Conservation (phyloP, 2,113 vertebrate species). For the Suricata suricatta region DNA sequence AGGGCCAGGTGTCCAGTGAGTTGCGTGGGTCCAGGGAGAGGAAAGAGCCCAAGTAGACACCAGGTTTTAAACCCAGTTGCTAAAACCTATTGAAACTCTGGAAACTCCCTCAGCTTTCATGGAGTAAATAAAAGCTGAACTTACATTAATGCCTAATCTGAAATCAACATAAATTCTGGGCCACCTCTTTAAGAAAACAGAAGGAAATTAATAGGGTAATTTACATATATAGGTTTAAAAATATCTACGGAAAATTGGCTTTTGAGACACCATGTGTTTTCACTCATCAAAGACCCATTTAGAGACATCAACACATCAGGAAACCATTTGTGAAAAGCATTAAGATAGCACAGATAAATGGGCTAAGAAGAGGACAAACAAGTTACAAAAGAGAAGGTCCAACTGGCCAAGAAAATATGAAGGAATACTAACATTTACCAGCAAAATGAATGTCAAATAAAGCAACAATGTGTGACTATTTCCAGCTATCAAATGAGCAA, state of each 20-base stretch:
- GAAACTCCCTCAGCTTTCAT: background rate
- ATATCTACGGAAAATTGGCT: background rate
- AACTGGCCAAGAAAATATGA: background rate
- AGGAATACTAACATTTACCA: background rate
- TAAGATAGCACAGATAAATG: background rate
- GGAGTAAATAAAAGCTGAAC: background rate
- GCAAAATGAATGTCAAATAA: background rate
- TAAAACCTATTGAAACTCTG: background rate
- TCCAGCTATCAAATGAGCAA: background rate
- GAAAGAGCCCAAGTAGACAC: background rate
- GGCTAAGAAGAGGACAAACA: background rate
- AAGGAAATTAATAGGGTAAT: background rate
- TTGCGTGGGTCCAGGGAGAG: background rate
- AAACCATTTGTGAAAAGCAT: slow-evolving; percentile 33
- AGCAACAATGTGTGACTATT: background rate
- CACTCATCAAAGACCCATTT: slow-evolving; percentile 24
- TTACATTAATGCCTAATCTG: background rate
- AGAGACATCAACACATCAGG: background rate
- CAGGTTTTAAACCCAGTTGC: background rate
- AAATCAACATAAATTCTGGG: background rate
- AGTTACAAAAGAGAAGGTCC: background rate
- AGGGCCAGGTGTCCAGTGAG: no score
- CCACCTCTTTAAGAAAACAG: background rate
- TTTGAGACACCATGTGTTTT: slow-evolving; percentile 59
- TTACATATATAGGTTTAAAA: background rate